phyloP scores from a whole-genome alignment of 2,797 vertebrate species.

The Xerus rutilus region DNA sequence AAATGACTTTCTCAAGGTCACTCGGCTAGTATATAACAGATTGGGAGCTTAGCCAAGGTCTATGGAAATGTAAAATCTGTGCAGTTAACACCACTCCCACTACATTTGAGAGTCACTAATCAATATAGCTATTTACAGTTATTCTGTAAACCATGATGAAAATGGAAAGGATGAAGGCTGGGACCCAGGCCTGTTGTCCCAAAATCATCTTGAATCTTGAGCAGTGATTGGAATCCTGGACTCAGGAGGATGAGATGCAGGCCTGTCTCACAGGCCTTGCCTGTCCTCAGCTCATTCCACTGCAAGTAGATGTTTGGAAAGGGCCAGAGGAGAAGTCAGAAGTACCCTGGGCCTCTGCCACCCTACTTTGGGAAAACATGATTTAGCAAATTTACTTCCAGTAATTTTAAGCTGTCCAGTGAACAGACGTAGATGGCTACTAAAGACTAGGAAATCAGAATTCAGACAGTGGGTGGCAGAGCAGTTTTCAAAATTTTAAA shows the following conservation, averaged over 20 bases:
- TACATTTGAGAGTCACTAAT: neutral
- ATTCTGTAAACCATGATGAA: conserved; percentile 4
- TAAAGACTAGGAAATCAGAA: neutral
- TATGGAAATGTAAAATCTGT: neutral
- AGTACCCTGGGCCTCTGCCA: neutral
- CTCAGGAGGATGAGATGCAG: neutral
- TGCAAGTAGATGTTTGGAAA: neutral
- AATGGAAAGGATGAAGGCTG: conserved; percentile 16
- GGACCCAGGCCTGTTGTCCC: neutral
- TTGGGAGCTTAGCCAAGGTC: neutral
- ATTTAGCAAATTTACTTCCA: neutral
- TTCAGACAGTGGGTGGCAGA: neutral
- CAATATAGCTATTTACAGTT: neutral
- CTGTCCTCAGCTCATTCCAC: neutral
- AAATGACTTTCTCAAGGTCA: conserved; percentile 56
- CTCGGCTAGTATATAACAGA: conserved; percentile 1
- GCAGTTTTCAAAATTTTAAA: conserved; percentile 33
- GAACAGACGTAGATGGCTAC: neutral
- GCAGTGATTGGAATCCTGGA: neutral
- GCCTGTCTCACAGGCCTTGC: neutral
- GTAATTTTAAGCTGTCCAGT: neutral
- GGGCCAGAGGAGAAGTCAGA: neutral
- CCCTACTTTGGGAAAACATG: neutral
- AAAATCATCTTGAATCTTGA: neutral
- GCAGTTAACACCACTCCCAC: neutral